Percentiles rank a stretch among this genome's conserved stretches.
phyloP scores from a whole-genome alignment of 2,888 invertebrate genomes.

The Papilio elwesi region DNA sequence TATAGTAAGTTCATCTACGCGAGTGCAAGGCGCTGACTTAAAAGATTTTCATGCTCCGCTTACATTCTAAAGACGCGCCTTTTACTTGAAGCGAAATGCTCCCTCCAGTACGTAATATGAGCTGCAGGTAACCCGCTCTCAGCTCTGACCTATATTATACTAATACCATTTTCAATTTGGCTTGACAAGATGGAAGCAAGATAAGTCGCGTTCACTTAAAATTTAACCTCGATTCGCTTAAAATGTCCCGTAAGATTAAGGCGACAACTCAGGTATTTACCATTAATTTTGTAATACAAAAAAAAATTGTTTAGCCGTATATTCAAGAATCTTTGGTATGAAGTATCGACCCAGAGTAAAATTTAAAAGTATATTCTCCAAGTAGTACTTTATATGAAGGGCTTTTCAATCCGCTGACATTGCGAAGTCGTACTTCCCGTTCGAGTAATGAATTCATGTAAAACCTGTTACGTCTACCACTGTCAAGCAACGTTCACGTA shows the following conservation, averaged over 20 bases:
- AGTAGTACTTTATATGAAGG: too few species aligned
- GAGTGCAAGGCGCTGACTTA: constrained; percentile 25
- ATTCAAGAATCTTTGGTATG: too few species aligned
- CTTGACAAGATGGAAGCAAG: constrained; percentile 6
- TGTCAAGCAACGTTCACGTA: too few species aligned
- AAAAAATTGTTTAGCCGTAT: too few species aligned
- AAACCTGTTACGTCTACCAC: too few species aligned
- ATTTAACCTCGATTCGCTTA: constrained; percentile 5
- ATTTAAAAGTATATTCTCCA: too few species aligned
- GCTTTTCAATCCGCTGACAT: too few species aligned
- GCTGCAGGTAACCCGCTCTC: constrained; percentile 21
- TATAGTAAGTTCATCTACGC: constrained; percentile 21
- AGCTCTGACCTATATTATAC: constrained; percentile 8
- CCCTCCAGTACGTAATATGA: constrained; percentile 24
- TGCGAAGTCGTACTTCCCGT: too few species aligned
- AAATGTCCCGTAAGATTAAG: background rate
- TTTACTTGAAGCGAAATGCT: constrained; percentile 28
- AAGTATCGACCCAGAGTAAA: too few species aligned
- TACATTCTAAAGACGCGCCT: constrained; percentile 36
- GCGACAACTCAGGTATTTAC: background rate
- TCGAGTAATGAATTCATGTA: too few species aligned
- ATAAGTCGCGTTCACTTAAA: background rate
- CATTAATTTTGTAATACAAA: too few species aligned
- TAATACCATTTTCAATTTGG: constrained; percentile 19
- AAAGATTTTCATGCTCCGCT: constrained; percentile 37